phyloP scores from a whole-genome alignment of 2,888 invertebrate genomes.

The Limenitis camilla region DNA sequence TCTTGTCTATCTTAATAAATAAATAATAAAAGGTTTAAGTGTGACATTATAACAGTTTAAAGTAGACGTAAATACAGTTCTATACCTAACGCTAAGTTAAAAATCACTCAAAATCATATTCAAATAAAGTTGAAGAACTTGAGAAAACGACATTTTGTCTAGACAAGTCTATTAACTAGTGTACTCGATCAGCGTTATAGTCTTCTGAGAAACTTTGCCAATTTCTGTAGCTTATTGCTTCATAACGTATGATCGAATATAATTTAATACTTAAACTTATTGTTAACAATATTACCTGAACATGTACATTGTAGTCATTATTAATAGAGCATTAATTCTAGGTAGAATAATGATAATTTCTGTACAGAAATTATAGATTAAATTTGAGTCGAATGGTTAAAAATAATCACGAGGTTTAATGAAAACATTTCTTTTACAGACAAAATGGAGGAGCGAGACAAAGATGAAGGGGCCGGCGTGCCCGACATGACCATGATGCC shows the following conservation, averaged over 20 bases:
- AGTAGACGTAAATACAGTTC: no score
- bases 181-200: not conserved
- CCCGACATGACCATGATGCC: slow-evolving; percentile 94
- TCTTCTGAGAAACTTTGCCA: slow-evolving; percentile 5
- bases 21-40: no score
- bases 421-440: slow-evolving; percentile 39
- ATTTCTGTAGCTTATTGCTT: not conserved
- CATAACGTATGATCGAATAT: not conserved
- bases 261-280: not conserved
- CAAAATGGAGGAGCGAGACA: slow-evolving; percentile 64
- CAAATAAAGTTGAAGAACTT: not conserved
- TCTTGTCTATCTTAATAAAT: no score
- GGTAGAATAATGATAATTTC: no score
- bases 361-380: no score
- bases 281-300: not conserved
- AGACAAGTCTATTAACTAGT: not conserved
- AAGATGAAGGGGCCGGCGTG: slow-evolving; percentile 79
- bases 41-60: no score
- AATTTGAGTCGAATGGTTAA: not conserved
- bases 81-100: no score
- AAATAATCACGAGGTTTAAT: not conserved
- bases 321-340: no score
- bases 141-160: not conserved
- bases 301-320: not conserved
- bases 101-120: not conserved